Percentiles rank a stretch among this genome's conserved stretches.
These are phyloP conservation scores for Caenorhabditis sp. DNA, from an alignment of 2,888 invertebrate genomes.

Conservation along the genomic window DNA sequence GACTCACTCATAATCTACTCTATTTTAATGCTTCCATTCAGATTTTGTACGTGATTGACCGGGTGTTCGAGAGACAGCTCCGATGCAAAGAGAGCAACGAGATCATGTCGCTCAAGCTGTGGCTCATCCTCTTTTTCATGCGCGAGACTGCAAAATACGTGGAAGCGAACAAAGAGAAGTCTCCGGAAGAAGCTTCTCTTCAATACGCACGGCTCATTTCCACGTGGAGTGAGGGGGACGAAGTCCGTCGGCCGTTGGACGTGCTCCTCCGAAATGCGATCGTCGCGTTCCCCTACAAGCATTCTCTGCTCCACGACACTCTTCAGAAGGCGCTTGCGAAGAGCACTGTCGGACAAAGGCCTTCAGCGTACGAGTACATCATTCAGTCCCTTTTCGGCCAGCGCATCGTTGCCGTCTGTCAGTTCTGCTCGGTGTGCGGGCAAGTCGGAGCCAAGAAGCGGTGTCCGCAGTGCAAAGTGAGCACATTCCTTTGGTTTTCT, in stretches of 20 bases:
- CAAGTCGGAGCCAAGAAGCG: conserved; percentile 92
- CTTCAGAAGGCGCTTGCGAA: conserved; percentile 77
- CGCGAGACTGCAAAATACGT: conserved; percentile 73
- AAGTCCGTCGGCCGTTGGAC: conserved; percentile 82
- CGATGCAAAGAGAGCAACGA: conserved; percentile 89
- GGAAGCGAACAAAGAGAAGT: conserved; percentile 55
- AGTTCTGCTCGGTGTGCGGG: conserved; percentile 89
- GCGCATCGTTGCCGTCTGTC: conserved; percentile 79
- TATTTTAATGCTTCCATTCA: conserved; percentile 13
- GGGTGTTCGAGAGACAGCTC: conserved; percentile 91
- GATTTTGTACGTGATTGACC: conserved; percentile 85
- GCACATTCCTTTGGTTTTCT: conserved; percentile 77
- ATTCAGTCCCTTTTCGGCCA: conserved; percentile 77
- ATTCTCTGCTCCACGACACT: conserved; percentile 91
- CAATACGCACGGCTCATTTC: conserved; percentile 55
- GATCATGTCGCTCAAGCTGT: conserved; percentile 79
- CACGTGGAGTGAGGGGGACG: conserved; percentile 79
- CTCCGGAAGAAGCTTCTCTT: conserved; percentile 46
- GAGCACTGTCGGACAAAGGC: conserved; percentile 65
- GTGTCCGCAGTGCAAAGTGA: conserved; percentile 92
- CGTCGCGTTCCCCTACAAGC: conserved; percentile 91
- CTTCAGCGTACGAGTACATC: conserved; percentile 72
- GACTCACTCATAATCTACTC: background rate
- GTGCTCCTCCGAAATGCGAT: conserved; percentile 89
- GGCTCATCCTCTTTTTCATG: conserved; percentile 75